phyloP scores from a whole-genome alignment of 2,113 vertebrate genomes.

The Gymnocephalus cernua region DNA sequence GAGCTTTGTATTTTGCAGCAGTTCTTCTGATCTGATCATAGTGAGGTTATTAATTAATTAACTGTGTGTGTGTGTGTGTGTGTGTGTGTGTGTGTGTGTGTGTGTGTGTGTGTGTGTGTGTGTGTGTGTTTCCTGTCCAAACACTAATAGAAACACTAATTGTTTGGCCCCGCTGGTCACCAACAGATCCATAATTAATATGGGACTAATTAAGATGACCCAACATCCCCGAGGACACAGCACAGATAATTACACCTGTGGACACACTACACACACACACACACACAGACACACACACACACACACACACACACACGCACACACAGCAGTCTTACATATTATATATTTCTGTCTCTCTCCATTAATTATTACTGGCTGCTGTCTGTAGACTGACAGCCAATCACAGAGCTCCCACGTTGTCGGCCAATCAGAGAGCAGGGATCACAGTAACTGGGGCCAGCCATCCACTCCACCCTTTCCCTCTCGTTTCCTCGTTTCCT shows the following conservation, averaged over 20 bases:
- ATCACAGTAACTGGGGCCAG: conserved; percentile 26
- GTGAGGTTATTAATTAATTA: too few relatives aligned
- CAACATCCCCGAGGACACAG: conserved; percentile 26
- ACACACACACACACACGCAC: too few relatives aligned
- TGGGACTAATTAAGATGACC: conserved; percentile 58
- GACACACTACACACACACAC: not conserved
- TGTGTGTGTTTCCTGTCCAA: conserved; percentile 26
- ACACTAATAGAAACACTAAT: conserved; percentile 43
- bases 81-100: too few relatives aligned
- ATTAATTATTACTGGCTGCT: conserved; percentile 68
- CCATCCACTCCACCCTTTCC: not conserved
- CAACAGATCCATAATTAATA: conserved; percentile 7
- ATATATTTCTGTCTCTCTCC: not conserved
- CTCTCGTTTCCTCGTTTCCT: too few relatives aligned
- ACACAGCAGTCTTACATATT: too few relatives aligned
- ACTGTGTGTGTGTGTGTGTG: too few relatives aligned
- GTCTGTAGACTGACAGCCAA: conserved; percentile 20
- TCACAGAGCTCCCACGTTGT: not conserved
- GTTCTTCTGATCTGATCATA: too few relatives aligned
- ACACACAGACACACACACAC: too few relatives aligned
- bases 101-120: conserved; percentile 26
- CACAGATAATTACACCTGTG: conserved; percentile 33
- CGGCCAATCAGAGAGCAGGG: conserved; percentile 46
- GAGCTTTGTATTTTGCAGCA: too few relatives aligned
- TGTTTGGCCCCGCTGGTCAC: conserved; percentile 40